A percentile compares a stretch with the other conserved stretches of the same genome.
phyloP scores from a whole-genome alignment of 2,797 vertebrate species.

The Sebastes kiyomatsui region DNA sequence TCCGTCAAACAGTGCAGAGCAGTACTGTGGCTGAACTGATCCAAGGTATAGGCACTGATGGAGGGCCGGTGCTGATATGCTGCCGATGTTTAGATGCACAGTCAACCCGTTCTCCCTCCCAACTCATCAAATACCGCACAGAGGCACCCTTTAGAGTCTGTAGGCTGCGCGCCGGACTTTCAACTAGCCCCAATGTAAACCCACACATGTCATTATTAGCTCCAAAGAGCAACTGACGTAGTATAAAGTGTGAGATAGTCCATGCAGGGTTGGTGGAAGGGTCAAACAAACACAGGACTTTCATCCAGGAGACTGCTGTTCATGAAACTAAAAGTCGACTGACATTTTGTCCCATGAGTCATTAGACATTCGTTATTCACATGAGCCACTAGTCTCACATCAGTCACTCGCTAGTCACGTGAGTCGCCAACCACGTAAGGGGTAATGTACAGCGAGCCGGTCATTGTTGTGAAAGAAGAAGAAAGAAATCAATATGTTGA shows the following conservation, averaged over 20 bases:
- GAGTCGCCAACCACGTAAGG: no score
- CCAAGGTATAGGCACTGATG: background rate
- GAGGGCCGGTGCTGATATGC: background rate
- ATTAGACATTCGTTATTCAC: background rate
- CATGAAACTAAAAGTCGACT: background rate
- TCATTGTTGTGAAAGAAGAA: no score
- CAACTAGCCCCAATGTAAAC: background rate
- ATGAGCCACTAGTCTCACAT: no score
- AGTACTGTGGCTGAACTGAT: background rate
- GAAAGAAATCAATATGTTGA: no score
- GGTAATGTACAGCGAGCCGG: no score
- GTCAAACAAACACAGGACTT: background rate
- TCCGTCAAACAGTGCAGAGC: background rate
- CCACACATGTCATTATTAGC: background rate
- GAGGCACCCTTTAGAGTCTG: background rate
- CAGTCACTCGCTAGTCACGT: no score
- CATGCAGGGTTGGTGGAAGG: fast-evolving
- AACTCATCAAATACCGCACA: background rate
- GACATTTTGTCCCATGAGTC: fast-evolving
- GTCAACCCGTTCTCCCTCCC: background rate
- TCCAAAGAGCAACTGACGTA: background rate
- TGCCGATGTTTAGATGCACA: background rate
- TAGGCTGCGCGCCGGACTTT: no score
- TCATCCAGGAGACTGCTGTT: background rate
- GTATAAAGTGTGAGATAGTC: background rate